Evolutionary conservation across 1,140 invertebrate genomes (phyloP), one percentile per base, ranked within the genome.

Genomic region (Hestina assimilis): DNA sequence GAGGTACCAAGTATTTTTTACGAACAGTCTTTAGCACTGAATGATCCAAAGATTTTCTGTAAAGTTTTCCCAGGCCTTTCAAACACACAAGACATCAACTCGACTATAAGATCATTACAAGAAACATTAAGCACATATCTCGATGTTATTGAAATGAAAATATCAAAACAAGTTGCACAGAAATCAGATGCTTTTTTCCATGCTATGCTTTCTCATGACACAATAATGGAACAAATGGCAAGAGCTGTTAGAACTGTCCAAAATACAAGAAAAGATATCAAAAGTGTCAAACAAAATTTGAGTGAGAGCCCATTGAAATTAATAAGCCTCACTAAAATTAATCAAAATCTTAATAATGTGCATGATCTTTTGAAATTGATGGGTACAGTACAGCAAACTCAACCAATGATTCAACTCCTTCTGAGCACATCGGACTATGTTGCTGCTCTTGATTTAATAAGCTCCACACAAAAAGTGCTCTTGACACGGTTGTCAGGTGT

Each of bases 371-470:
- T 99, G 14, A 96, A 97, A 82, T 87, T 98, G 42, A 98, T 99
- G 94, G 92, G 95, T 19, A 98, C 96, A 1, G 96, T 99, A 4
- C 94, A 99, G 82, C 97, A 99, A 90, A 99, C 98, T 38, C 98
- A 99, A 85, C 96, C 97, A 2, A 99, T 97, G 76, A 96, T 99
- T 72, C 98, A 99, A 80, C 90, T 97, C 31, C 89, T 99, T 7
- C 89, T 99, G 11, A 97, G 97, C 47, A 97, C 96, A 4, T 97
- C 96, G 60, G 98, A 99, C 88, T 99, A 98, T 91, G 97, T 98
- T 23, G 97, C 97, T 20, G 98, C 98, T 1, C 89, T 99, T 29
- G 98, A 99, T 90, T 92, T 99, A 35, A 99, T 99, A 63, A 93
- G 95, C 51, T 98, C 97, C 1, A 98, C 98, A 1, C 97, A 99